phyloP scores from a whole-genome alignment of 2,113 vertebrate species.

The Etheostoma cragini region DNA sequence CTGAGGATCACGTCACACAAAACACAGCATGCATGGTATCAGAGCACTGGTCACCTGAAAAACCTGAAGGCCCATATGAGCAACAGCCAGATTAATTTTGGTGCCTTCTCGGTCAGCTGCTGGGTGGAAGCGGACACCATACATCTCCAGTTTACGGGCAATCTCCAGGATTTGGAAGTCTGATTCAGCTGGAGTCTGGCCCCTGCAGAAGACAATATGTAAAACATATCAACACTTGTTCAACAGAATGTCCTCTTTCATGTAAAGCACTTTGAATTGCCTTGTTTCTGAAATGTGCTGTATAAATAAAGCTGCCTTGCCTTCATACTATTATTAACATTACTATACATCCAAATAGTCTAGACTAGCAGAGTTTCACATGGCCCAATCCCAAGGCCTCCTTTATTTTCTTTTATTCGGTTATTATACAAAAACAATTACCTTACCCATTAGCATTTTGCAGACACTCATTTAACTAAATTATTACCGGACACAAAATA shows the following conservation, averaged over 20 bases:
- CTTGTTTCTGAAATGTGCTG: no score
- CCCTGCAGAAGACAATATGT: constrained; percentile 75
- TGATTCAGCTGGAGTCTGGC: constrained; percentile 95
- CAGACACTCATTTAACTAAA: background rate
- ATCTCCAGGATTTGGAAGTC: constrained; percentile 98
- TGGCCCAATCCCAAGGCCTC: background rate
- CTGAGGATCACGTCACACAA: background rate
- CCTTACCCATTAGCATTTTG: background rate
- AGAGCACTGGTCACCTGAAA: constrained; percentile 89
- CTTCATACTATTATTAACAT: background rate
- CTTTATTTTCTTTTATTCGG: background rate
- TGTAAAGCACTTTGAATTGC: no score
- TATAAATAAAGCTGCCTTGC: no score
- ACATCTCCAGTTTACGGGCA: constrained; percentile 95
- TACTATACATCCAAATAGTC: background rate
- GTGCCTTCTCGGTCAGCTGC: constrained; percentile 94
- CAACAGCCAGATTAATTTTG: constrained; percentile 93
- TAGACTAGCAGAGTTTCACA: background rate
- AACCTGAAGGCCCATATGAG: constrained; percentile 94
- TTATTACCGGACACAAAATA: background rate
- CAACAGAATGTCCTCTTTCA: background rate
- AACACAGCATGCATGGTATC: background rate
- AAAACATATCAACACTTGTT: background rate
- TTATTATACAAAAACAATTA: background rate
- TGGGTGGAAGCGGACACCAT: constrained; percentile 93